Evolutionary conservation across 2,888 invertebrate genomes (phyloP), one percentile per base, ranked within the genome.

Genomic region (Rotaria sp.): DNA sequence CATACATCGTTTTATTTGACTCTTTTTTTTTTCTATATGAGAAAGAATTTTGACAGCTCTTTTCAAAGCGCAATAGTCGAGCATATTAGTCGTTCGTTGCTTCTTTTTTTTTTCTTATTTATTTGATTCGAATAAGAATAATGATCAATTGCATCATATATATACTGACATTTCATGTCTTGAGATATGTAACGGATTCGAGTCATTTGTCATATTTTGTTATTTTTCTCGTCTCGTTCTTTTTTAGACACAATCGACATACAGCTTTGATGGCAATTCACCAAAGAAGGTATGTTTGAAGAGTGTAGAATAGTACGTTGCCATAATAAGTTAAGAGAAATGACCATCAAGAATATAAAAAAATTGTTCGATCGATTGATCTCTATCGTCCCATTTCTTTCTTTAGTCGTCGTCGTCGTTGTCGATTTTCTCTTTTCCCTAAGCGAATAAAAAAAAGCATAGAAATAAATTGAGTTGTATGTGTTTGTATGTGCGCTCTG

Each of bases 221-320:
- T 57, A 57, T 57, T 57, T 57, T 8, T 57, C 57, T 57, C 13
- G 57, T 57, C 57, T 57, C 57, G 13, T 74, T 74, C 21, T n/a
- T n/a, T 38, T 74, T 74, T 74, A 74, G 74, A 74, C 74, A 38
- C 74, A 74, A 74, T 74, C 74, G n/a, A 74, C 74, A 74, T 74
- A 74, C 74, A 74, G 74, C n/a, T 74, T 74, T 38, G 74, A 38
- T 38, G 24, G 74, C 74, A 74, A 74, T 74, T 74, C 74, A 38
- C 74, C 74, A 38, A 74, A 74, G n/a, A 74, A 74, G 74, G 74
- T 74, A 74, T 24, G 35, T n/a, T n/a, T n/a, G 8, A 57, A n/a
- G 4, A 0, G 26, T 11, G 26, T 57, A 26, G n/a, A n/a, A n/a
- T n/a, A n/a, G n/a, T n/a, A n/a, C n/a, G n/a, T n/a, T 55, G 26